Evolutionary conservation across 2,888 invertebrate species (phyloP), one percentile per base, ranked within the genome.

Genomic region (Dorcus parallelipipedus): DNA sequence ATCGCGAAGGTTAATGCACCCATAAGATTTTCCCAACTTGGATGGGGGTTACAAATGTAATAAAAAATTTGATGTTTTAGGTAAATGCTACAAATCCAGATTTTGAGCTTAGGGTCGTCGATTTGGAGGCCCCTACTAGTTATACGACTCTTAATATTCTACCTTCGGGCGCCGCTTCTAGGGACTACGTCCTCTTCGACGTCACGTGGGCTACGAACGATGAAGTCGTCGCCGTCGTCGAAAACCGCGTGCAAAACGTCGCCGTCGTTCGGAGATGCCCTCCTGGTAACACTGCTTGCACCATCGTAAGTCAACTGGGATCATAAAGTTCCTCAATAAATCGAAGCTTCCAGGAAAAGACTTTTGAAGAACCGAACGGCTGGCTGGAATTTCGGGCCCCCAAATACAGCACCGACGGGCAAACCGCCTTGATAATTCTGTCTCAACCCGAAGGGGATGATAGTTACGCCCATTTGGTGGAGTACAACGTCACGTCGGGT

Each of bases 211-310:
- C 87, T 10, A 84, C 85, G 23, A 81, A 85, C 53, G 77, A 83
- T 0, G 83, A 86, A 33, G 73, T 95, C 0, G 78, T 86, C 1
- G 88, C 90, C 0, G 83, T 90, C 4, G 95, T 95, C 89, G 80
- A 93, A 55, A 95, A 95, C 76, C 83, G 97, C 53, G 83, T 91
- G 23, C 97, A 97, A 77, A 96, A 88, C 72, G 69, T 84, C 52
- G 70, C 69, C 83, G 86, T 39, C 77, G 85, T 20, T 71, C 56
- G 53, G 40, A 54, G 66, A 9, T 67, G 64, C 42, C 47, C 33
- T 20, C n/a, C 55, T 7, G 20, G 39, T 6, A 48, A 45, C 39
- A 38, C 42, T n/a, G 52, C 59, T 33, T 59, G 59, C 14, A 33
- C 20, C 17, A 50, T 45, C 26, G 59, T 55, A 38, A 52, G 55